Conservation (phyloP, 2,888 invertebrate species). For the Nomada lathburiana region DNA sequence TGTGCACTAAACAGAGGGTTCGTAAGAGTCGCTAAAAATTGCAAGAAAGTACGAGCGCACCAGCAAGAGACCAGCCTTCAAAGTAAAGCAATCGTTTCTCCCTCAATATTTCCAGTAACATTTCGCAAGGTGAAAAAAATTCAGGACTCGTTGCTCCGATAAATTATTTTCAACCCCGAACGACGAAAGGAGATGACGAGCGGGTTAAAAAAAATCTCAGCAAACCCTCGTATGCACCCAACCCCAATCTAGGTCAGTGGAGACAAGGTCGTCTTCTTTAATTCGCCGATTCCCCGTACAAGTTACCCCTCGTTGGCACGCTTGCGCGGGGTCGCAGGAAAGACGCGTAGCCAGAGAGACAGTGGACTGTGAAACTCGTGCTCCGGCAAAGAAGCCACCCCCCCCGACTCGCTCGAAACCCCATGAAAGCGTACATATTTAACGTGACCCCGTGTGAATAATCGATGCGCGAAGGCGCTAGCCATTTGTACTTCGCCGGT, state of each 20-base stretch:
- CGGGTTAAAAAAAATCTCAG: not conserved
- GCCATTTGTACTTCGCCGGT: constrained; percentile 82
- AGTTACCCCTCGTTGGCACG: constrained; percentile 45
- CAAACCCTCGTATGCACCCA: constrained; percentile 17
- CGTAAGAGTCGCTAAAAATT: no score
- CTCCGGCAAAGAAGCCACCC: constrained; percentile 60
- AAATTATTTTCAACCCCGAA: no score
- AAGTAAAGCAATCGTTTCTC: no score
- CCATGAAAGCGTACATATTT: constrained; percentile 77
- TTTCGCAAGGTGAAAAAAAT: no score
- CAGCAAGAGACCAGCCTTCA: no score
- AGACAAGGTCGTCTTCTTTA: constrained; percentile 73
- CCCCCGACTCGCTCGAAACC: constrained; percentile 57
- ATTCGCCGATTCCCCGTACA: constrained; percentile 87
- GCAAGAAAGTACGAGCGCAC: no score
- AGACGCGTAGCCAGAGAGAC: constrained; percentile 49
- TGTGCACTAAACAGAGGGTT: constrained; percentile 1
- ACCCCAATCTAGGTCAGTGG: constrained; percentile 81
- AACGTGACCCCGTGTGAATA: constrained; percentile 81
- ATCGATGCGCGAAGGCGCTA: constrained; percentile 78
- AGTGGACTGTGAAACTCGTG: constrained; percentile 59
- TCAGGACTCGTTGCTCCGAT: no score
- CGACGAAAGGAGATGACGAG: not conserved
- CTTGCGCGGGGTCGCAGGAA: constrained; percentile 9
- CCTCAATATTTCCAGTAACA: no score